Evolutionary conservation across 2,888 invertebrate genomes (phyloP), one percentile per base, ranked within the genome.

Genomic region (Strigamia crassipes): DNA sequence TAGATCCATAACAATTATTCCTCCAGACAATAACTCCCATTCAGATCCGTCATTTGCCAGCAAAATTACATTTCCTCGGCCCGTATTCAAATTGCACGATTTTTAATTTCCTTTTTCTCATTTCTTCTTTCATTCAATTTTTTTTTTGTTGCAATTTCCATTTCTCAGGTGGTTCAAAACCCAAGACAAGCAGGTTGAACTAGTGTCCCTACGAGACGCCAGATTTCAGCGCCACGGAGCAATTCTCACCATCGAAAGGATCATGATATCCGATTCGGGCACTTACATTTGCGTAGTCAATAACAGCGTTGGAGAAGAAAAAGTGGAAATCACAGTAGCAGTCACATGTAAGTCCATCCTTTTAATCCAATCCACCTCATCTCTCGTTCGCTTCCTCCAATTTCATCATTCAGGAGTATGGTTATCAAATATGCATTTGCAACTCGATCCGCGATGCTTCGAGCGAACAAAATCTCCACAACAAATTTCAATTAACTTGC

Each of bases 261-360:
- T 77, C 10, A 73, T 83, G 38, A 82, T 83, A 42, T 82, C 83
- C 73, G 83, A 83, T 38, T 81, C 83, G n/a, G 83, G 83, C 21
- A 79, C 79, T 80, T 83, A 83, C 61, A 81, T 79, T 41, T 83
- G 83, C 46, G 82, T 83, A 4, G 83, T 83, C n/a, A 83, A 83
- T 27, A 83, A 83, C 81, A 83, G 83, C 56, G 83, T 83, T n/a
- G 83, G 83, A 12, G 83, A 83, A 78, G 83, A 83, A 78, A 80
- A 82, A 42, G 82, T 83, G 31, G 83, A 83, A 82, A 83, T 83
- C 41, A 83, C 82, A 15, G 31, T 83, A 12, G 82, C 82, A 6
- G 82, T 83, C 18, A 83, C 83, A 66, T 83, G 83, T 83, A 82
- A 80, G 81, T 81, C 13, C 56, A 46, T 51, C 51, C 46, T 46